Conservation (phyloP, 2,113 vertebrate species). For the Takifugu flavidus region DNA sequence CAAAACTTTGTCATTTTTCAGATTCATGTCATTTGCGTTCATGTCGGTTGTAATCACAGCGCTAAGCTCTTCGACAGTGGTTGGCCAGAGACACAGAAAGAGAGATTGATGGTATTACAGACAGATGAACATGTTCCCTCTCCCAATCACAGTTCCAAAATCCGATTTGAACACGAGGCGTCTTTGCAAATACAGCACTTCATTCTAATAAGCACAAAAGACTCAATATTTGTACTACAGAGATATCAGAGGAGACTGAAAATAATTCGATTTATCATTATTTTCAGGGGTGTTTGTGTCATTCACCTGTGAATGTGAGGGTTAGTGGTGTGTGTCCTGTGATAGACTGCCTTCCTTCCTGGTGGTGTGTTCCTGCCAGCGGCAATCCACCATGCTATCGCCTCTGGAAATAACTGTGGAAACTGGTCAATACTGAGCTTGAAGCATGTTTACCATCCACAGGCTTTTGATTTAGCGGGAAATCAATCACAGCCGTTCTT, state of each 20-base stretch:
- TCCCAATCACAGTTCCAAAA: conserved; percentile 9
- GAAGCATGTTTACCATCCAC: conserved; percentile 28
- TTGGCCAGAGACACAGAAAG: neutral
- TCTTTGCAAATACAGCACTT: neutral
- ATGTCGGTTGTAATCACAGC: conserved; percentile 11
- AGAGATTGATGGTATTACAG: conserved; percentile 25
- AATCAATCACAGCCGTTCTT: conserved; percentile 36
- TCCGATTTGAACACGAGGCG: neutral
- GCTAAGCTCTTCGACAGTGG: conserved; percentile 5
- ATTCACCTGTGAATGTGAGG: too few species aligned
- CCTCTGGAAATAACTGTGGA: conserved; percentile 42
- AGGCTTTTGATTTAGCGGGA: conserved; percentile 26
- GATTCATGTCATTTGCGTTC: neutral
- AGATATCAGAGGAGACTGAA: too few species aligned
- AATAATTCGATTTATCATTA: too few species aligned
- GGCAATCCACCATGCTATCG: conserved; percentile 32
- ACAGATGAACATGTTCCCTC: conserved; percentile 1
- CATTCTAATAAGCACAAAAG: neutral
- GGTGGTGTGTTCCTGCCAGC: conserved; percentile 10
- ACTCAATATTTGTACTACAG: too few species aligned
- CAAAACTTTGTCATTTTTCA: neutral
- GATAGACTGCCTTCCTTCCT: too few species aligned
- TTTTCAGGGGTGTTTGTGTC: too few species aligned
- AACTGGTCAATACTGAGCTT: conserved; percentile 38
- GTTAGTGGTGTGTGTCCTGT: too few species aligned